phyloP scores from a whole-genome alignment of 2,113 vertebrate genomes.

The Pampusana beccarii region DNA sequence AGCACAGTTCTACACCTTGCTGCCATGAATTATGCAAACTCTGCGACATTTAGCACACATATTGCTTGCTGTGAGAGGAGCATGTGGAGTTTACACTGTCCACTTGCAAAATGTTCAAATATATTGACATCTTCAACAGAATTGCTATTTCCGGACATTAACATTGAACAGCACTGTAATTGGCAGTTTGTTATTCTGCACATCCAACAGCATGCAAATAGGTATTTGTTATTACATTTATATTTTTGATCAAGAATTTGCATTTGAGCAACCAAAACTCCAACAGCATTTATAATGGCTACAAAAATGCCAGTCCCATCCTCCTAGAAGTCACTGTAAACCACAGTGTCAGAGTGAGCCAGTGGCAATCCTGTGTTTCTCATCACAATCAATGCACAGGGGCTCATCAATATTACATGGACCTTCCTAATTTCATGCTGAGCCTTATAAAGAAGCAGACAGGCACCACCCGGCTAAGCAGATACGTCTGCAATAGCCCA shows the following conservation, averaged over 20 bases:
- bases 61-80: neutral
- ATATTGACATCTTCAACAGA: neutral
- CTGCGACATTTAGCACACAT: neutral
- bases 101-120: neutral
- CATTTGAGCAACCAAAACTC: neutral
- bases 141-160: neutral
- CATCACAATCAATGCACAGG: neutral
- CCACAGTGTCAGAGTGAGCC: neutral
- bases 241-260: neutral
- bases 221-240: neutral
- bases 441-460: neutral
- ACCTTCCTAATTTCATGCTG: neutral
- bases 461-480: neutral
- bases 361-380: neutral
- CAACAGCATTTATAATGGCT: neutral
- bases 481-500: neutral
- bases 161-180: neutral
- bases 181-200: neutral
- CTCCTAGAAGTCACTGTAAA: neutral
- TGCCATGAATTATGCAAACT: neutral
- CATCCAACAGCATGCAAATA: neutral
- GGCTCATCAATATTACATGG: neutral
- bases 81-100: neutral
- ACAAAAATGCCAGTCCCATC: neutral
- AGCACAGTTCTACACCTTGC: neutral